Conservation (phyloP, 2,113 vertebrate genomes). For the Alligator sinensis region DNA sequence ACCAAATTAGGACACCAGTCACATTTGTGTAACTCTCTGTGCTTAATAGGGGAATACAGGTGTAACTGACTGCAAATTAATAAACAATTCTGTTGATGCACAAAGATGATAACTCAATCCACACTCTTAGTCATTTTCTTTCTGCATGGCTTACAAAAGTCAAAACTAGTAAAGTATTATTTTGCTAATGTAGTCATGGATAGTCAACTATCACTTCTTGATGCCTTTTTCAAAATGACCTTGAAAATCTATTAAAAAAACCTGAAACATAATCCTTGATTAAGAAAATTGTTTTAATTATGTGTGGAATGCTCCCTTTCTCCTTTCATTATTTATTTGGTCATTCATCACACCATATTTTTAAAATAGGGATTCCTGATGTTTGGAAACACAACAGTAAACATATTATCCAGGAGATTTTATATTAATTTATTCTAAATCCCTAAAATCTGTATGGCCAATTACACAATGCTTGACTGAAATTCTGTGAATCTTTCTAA, state of each 20-base stretch:
- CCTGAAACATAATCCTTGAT: constrained; percentile 5
- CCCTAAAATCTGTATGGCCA: neutral
- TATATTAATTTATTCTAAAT: neutral
- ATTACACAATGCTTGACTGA: neutral
- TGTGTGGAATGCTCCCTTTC: constrained; percentile 4
- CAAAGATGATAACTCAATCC: constrained; percentile 72
- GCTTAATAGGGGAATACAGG: constrained; percentile 19
- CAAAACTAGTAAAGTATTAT: constrained; percentile 68
- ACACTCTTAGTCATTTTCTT: constrained; percentile 64
- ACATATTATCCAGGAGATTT: neutral
- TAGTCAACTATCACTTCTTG: neutral
- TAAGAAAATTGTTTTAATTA: constrained; percentile 43
- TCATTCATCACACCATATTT: neutral
- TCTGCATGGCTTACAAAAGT: constrained; percentile 63
- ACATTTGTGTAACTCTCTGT: constrained; percentile 10
- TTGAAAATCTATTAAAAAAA: neutral
- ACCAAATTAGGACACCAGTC: constrained; percentile 42
- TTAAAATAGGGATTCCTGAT: neutral
- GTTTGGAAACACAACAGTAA: neutral
- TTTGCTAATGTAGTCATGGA: constrained; percentile 58
- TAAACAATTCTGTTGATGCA: constrained; percentile 68
- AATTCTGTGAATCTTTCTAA: neutral
- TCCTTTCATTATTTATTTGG: neutral
- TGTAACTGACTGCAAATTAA: constrained; percentile 59
- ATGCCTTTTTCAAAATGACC: neutral